Percentiles rank a stretch among this genome's conserved stretches.
Evolutionary conservation across 2,113 vertebrate species (phyloP).

Genomic region (Ornithorhynchus anatinus): DNA sequence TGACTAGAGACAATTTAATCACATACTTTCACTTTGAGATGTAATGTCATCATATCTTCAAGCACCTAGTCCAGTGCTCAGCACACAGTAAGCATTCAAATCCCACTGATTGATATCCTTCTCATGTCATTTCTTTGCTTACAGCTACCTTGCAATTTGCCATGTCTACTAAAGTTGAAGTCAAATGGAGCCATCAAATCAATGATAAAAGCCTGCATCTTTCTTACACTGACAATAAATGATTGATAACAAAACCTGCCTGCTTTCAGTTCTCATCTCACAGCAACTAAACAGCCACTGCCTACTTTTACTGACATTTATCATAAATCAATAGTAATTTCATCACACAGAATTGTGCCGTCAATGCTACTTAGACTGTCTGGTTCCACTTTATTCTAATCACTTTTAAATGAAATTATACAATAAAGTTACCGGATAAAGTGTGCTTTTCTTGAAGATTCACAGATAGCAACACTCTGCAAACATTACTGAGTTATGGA

Average conservation of each 20-base stretch:
- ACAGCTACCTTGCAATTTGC: constrained; percentile 60
- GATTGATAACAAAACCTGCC: constrained; percentile 92
- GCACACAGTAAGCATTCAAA: too few species aligned
- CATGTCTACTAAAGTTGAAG: constrained; percentile 64
- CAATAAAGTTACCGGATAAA: constrained; percentile 60
- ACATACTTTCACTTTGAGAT: too few species aligned
- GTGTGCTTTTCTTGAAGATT: constrained; percentile 32
- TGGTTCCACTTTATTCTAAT: constrained; percentile 66
- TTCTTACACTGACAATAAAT: constrained; percentile 71
- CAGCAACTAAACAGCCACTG: constrained; percentile 83
- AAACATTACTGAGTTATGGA: constrained; percentile 29
- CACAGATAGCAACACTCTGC: background rate
- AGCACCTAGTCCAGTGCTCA: too few species aligned
- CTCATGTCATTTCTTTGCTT: constrained; percentile 73
- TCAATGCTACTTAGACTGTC: constrained; percentile 70
- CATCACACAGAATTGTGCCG: constrained; percentile 77
- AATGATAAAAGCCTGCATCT: constrained; percentile 69
- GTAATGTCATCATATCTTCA: too few species aligned
- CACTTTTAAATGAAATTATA: constrained; percentile 62
- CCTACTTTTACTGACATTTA: constrained; percentile 80
- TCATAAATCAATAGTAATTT: constrained; percentile 94
- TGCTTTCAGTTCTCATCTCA: constrained; percentile 83
- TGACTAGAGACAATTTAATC: too few species aligned
- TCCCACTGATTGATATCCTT: too few species aligned
- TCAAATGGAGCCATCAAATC: constrained; percentile 73